Base-by-base conservation (phyloP, 1,140 invertebrate genomes). In the Atta texana region DNA sequence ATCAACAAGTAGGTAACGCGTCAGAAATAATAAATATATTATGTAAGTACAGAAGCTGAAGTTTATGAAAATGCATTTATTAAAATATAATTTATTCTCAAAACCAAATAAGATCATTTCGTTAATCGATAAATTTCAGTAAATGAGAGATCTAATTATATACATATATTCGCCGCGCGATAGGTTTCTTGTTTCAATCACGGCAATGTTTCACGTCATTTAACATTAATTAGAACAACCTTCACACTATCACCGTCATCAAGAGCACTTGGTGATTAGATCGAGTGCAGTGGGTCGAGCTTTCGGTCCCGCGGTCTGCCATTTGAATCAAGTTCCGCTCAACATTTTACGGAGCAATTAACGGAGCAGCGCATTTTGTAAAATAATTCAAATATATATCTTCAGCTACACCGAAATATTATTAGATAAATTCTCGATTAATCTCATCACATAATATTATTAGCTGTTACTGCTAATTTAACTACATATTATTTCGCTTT, bases 201-300 rank as follows among this genome's bases (percentile, higher is more conserved):
- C 61, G 84, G 53, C 49, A 77, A 64, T 21, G 66, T 91, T 88
- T 88, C 24, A 85, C 69, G 39, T 68, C 86, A 76, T 90, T 93
- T 92, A 89, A 92, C 92, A 88, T 91, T 93, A 93, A 93, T 92
- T 92, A 89, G 89, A 92, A 91, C 87, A 93, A 92, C 92, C 92
- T 92, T 93, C 91, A 81, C 86, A 85, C 69, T 68, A 88, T 88
- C 88, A 87, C 72, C 86, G 85, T 92, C 84, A 91, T 87, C 76
- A 81, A 88, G 78, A 80, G 57, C 86, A 81, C 84, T 91, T 80
- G 75, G 76, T 86, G 88, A 87, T 90, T 89, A 90, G 66, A 90
- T 85, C 86, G 85, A 90, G 86, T 72, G 68, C 69, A 84, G 88
- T 90, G 78, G 88, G 82, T 86, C 55, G 88, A 44, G 89, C 76